phyloP scores from a whole-genome alignment of 2,797 vertebrate species.

The Otolemur crassicaudatus region DNA sequence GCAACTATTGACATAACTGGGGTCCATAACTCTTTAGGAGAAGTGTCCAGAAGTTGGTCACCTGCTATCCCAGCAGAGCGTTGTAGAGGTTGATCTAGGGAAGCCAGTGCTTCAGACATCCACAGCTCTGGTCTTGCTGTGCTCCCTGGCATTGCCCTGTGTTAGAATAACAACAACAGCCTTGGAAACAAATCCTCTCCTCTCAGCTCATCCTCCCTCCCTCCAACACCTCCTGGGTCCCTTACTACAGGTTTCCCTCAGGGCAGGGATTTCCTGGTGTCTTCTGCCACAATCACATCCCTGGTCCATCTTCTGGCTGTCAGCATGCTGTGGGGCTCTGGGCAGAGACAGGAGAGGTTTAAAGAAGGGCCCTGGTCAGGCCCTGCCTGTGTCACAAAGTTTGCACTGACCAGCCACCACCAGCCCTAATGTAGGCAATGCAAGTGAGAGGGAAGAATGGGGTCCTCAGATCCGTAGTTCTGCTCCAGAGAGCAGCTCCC shows the following conservation, averaged over 20 bases:
- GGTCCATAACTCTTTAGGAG: no score
- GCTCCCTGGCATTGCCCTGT: no score
- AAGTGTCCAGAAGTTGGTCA: no score
- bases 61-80: no score
- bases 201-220: background rate
- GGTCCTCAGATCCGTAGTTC: background rate
- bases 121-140: background rate
- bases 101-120: background rate
- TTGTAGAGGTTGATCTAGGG: no score
- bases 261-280: no score
- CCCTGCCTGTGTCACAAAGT: background rate
- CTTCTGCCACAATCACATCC: background rate
- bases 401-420: no score
- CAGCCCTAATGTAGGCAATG: no score
- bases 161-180: background rate
- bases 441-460: background rate
- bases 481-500: background rate
- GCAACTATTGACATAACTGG: no score
- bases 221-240: background rate
- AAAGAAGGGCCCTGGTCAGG: background rate
- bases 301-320: background rate
- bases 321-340: background rate
- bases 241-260: accelerated
- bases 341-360: background rate
- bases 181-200: background rate